A percentile compares a stretch with the other conserved stretches of the same genome.
Conservation (phyloP, 2,888 invertebrate species). For the Spicauda simplicius region DNA sequence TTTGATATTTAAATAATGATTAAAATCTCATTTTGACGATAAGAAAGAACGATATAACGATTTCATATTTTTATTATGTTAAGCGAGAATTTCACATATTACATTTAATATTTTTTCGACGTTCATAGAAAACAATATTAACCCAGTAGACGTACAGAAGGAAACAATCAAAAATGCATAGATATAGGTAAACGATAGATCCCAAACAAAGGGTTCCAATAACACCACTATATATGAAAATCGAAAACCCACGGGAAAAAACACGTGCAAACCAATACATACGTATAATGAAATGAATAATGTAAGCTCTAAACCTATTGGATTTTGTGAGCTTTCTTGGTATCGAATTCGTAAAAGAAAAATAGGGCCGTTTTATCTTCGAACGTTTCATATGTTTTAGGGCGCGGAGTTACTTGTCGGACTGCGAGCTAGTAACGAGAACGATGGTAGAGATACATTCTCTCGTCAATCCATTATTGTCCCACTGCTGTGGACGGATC, state of each 20-base stretch:
- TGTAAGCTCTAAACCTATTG: constrained; percentile 61
- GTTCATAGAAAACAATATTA: too few relatives aligned
- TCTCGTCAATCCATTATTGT: too few relatives aligned
- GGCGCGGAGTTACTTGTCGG: constrained; percentile 4
- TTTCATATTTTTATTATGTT: too few relatives aligned
- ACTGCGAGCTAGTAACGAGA: not conserved
- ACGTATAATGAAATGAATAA: constrained; percentile 65
- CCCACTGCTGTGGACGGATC: too few relatives aligned
- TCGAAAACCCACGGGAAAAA: constrained; percentile 29
- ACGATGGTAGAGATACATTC: too few relatives aligned
- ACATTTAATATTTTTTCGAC: too few relatives aligned
- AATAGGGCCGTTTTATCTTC: constrained; percentile 39
- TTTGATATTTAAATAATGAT: too few relatives aligned
- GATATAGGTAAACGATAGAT: constrained; percentile 27
- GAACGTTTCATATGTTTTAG: constrained; percentile 33
- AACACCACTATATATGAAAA: constrained; percentile 37
- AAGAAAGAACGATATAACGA: too few relatives aligned
- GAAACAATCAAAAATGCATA: constrained; percentile 22
- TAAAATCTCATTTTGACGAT: too few relatives aligned
- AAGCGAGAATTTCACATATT: too few relatives aligned
- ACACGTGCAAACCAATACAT: constrained; percentile 36
- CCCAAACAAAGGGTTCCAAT: constrained; percentile 30
- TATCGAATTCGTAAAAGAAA: constrained; percentile 42
- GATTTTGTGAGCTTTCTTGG: constrained; percentile 48
- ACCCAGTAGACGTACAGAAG: not conserved